These are phyloP conservation scores for Polyploca ridens DNA, from an alignment of 2,888 invertebrate genomes.

Conservation along the genomic window DNA sequence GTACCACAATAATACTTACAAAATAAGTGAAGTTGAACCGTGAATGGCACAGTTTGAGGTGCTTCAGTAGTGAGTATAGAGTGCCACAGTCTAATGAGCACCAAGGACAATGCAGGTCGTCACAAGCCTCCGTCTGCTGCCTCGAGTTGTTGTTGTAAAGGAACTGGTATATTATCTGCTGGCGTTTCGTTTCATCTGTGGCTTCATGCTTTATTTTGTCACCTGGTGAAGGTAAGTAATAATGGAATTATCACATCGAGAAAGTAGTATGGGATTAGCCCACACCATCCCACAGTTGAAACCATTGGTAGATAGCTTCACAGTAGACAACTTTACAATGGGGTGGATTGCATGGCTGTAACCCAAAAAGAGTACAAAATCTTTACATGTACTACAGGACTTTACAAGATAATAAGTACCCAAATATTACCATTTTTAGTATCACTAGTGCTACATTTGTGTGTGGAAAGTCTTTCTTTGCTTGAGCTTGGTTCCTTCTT, in stretches of 20 bases:
- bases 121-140: constrained; percentile 97
- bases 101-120: constrained; percentile 98
- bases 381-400: too few species aligned
- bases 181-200: constrained; percentile 72
- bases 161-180: constrained; percentile 97
- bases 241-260: not conserved
- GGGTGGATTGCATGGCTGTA: too few species aligned
- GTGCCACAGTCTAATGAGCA: constrained; percentile 95
- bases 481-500: constrained; percentile 61
- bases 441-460: constrained; percentile 60
- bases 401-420: too few species aligned
- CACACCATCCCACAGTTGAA: too few species aligned
- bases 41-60: constrained; percentile 96
- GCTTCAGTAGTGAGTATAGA: constrained; percentile 95
- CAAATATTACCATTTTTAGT: constrained; percentile 61
- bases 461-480: constrained; percentile 63
- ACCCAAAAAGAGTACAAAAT: too few species aligned
- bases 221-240: constrained; percentile 36
- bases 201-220: constrained; percentile 56
- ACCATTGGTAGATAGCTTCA: too few species aligned
- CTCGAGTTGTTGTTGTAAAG: constrained; percentile 97
- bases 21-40: constrained; percentile 97
- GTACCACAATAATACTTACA: constrained; percentile 79
- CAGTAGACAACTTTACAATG: too few species aligned
- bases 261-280: too few species aligned